Evolutionary conservation across 2,797 vertebrate species (phyloP), one percentile per base, ranked within the genome.

Genomic region (Spinus olivaceus): DNA sequence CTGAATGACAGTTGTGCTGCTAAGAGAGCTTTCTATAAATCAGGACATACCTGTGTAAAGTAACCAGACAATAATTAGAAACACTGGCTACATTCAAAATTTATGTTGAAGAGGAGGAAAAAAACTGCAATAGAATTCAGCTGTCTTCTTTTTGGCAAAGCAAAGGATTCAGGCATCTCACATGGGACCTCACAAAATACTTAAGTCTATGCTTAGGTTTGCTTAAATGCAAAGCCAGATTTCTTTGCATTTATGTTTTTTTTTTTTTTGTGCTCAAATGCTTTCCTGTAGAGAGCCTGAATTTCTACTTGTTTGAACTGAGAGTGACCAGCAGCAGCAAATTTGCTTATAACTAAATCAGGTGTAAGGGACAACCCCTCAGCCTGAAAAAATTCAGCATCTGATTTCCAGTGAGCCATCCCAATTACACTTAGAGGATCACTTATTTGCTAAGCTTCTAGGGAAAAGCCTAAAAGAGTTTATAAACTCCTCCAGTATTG

Each of bases 1-100:
- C 93, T 93, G 89, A 97, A 94, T 96, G 95, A 88, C 95, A 88
- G 66, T 94, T 14, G 0, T 70, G 88, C 56, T 65, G 67, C 78
- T 67, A 42, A 60, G 82, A 0, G 5, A 54, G 61, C 21, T 71
- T 79, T 90, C 90, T 81, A 51, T 33, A 95, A 95, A 88, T 89
- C 67, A 90, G 61, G 65, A 65, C 64, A 88, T 91, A 96, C 89
- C 95, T 95, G 80, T 49, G 63, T 80, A 60, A 87, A 94, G 74
- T 54, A 91, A 77, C 69, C 37, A 65, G 70, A 69, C 53, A 92
- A 90, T 80, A 71, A 85, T 44, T 85, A 91, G 60, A 60, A 82
- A 57, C 46, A 66, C 57, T 65, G 10, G 6, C 59, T 79, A 88
- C 27, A 33, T 76, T 90, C 51, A 72, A 83, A 95, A 70, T 86